phyloP scores from a whole-genome alignment of 2,888 invertebrate genomes.

The Perithous albicinctus region DNA sequence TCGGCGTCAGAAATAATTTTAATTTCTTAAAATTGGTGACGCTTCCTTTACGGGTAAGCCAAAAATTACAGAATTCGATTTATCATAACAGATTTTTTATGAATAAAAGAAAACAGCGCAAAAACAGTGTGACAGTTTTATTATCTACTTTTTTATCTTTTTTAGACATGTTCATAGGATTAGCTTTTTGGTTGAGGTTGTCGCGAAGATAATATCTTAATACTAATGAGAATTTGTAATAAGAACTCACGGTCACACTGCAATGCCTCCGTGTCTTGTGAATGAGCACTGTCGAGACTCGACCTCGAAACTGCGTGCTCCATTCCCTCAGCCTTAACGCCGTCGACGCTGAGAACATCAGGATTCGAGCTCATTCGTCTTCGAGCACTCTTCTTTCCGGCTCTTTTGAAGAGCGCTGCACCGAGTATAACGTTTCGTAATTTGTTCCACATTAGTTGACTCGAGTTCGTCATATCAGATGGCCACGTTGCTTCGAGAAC shows the following conservation, averaged over 20 bases:
- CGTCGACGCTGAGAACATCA: slow-evolving; percentile 82
- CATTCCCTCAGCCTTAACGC: slow-evolving; percentile 78
- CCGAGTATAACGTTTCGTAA: slow-evolving; percentile 96
- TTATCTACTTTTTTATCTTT: too few species aligned
- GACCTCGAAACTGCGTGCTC: slow-evolving; percentile 83
- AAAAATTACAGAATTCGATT: too few species aligned
- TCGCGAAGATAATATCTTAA: too few species aligned
- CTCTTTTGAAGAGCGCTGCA: slow-evolving; percentile 94
- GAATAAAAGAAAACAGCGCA: too few species aligned
- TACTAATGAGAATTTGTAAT: too few species aligned
- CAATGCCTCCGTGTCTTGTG: slow-evolving; percentile 82
- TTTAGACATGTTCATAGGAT: too few species aligned
- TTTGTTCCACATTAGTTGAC: slow-evolving; percentile 96
- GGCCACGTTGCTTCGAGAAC: slow-evolving; percentile 99
- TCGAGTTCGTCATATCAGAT: slow-evolving; percentile 91
- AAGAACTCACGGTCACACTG: slow-evolving; percentile 79
- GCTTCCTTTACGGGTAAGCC: too few species aligned
- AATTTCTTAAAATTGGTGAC: too few species aligned
- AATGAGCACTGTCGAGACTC: slow-evolving; percentile 83
- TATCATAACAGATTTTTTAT: too few species aligned
- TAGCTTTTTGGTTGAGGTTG: too few species aligned
- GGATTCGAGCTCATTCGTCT: slow-evolving; percentile 85
- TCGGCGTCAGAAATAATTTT: too few species aligned
- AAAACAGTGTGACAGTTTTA: too few species aligned
- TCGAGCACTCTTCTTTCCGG: slow-evolving; percentile 88